Evolutionary conservation across 2,888 invertebrate genomes (phyloP).

Genomic region (Pasiphila rectangulata): DNA sequence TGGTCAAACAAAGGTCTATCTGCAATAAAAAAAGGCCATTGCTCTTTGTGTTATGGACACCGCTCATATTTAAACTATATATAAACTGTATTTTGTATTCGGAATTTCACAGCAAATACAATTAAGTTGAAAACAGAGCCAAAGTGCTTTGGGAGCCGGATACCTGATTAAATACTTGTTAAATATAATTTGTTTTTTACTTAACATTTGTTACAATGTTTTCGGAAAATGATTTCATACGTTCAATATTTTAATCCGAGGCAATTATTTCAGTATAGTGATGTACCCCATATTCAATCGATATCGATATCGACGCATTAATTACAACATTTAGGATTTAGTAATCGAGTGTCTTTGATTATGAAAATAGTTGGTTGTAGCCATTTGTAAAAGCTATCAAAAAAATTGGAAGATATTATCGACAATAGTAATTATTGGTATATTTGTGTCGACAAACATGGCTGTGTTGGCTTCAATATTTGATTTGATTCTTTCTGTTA

Average conservation of each 20-base stretch:
- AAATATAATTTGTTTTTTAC: neutral
- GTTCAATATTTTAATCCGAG: conserved; percentile 6
- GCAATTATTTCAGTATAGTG: conserved; percentile 15
- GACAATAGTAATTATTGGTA: conserved; percentile 7
- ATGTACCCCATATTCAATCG: conserved; percentile 20
- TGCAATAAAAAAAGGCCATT: no score
- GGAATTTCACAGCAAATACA: no score
- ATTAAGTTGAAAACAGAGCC: no score
- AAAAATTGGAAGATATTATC: conserved; percentile 9
- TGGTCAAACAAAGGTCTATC: no score
- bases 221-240: neutral
- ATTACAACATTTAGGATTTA: conserved; percentile 22
- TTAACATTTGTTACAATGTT: neutral
- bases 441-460: conserved; percentile 6
- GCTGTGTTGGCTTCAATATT: conserved; percentile 4
- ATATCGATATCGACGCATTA: conserved; percentile 22
- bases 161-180: neutral
- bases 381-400: conserved; percentile 13
- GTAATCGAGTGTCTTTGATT: conserved; percentile 28
- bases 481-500: neutral
- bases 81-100: no score
- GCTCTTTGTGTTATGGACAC: no score
- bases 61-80: no score
- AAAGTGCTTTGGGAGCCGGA: no score
- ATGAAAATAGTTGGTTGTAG: conserved; percentile 21